A percentile compares a stretch with the other conserved stretches of the same genome.
Conservation (phyloP, 2,888 invertebrate genomes). For the Iselma pallidipennis region DNA sequence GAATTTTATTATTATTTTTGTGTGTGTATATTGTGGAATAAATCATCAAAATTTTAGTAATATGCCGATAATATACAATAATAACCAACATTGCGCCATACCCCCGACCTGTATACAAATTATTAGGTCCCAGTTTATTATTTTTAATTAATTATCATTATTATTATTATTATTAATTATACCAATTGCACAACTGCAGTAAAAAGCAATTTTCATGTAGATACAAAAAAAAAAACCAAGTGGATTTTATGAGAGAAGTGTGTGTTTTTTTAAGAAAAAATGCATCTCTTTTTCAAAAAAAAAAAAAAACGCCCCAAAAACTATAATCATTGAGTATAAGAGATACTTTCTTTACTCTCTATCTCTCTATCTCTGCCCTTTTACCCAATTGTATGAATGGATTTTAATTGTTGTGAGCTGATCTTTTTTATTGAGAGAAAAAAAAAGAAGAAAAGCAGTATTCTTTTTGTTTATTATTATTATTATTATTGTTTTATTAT, state of each 20-base stretch:
- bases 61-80: slow-evolving; percentile 42
- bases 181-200: slow-evolving; percentile 46
- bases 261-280: not conserved
- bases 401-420: slow-evolving; percentile 50
- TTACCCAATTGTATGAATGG: slow-evolving; percentile 34
- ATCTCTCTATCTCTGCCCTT: not conserved
- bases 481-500: slow-evolving; percentile 45
- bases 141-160: not conserved
- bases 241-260: slow-evolving; percentile 14
- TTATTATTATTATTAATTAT: not conserved
- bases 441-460: slow-evolving; percentile 45
- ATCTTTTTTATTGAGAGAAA: too few species aligned
- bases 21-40: slow-evolving; percentile 14
- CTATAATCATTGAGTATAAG: too few species aligned
- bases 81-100: too few species aligned
- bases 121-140: too few species aligned
- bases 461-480: slow-evolving; percentile 45
- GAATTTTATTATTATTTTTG: slow-evolving; percentile 5
- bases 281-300: too few species aligned
- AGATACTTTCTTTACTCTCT: not conserved
- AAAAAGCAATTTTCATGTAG: slow-evolving; percentile 53
- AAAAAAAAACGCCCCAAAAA: too few species aligned
- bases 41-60: slow-evolving; percentile 30
- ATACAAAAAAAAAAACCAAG: slow-evolving; percentile 33
- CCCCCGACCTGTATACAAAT: not conserved